phyloP scores from a whole-genome alignment of 2,888 invertebrate genomes.

The Schizotus pectinicornis region DNA sequence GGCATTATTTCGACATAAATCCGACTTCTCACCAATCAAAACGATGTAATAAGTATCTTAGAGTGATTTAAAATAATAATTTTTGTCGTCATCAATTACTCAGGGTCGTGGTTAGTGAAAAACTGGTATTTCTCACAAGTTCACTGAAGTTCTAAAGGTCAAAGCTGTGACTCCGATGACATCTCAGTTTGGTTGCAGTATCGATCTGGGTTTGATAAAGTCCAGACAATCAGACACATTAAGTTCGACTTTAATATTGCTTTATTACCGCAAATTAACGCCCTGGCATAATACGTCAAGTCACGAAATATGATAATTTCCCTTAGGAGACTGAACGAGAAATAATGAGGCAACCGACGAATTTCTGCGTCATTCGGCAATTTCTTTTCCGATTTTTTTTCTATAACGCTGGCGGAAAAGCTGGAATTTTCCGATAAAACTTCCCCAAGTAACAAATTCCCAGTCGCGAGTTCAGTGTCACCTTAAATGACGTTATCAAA shows the following conservation, averaged over 20 bases:
- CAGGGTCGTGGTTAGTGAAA: too few relatives aligned
- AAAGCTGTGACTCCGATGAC: background rate
- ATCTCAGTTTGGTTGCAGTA: background rate
- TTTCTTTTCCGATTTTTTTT: slow-evolving; percentile 4
- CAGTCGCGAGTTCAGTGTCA: slow-evolving; percentile 28
- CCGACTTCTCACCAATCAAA: background rate
- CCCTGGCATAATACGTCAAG: slow-evolving; percentile 9
- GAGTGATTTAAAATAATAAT: too few relatives aligned
- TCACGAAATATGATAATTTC: slow-evolving; percentile 24
- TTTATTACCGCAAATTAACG: slow-evolving; percentile 18
- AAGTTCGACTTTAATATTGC: slow-evolving; percentile 14
- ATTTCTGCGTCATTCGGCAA: background rate
- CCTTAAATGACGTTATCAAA: slow-evolving; percentile 32
- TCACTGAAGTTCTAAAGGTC: background rate
- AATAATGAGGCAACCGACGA: slow-evolving; percentile 3
- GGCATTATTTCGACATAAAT: slow-evolving; percentile 23
- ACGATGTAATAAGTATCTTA: too few relatives aligned
- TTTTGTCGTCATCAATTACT: too few relatives aligned
- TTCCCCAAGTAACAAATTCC: slow-evolving; percentile 19
- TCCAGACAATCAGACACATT: background rate
- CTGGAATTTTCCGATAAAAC: slow-evolving; percentile 8
- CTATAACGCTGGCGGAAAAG: background rate
- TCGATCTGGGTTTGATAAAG: background rate
- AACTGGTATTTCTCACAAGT: too few relatives aligned
- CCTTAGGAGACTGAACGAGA: slow-evolving; percentile 8